These are phyloP conservation scores for Saguinus midas DNA, from an alignment of 2,113 vertebrate genomes.

Conservation along the genomic window DNA sequence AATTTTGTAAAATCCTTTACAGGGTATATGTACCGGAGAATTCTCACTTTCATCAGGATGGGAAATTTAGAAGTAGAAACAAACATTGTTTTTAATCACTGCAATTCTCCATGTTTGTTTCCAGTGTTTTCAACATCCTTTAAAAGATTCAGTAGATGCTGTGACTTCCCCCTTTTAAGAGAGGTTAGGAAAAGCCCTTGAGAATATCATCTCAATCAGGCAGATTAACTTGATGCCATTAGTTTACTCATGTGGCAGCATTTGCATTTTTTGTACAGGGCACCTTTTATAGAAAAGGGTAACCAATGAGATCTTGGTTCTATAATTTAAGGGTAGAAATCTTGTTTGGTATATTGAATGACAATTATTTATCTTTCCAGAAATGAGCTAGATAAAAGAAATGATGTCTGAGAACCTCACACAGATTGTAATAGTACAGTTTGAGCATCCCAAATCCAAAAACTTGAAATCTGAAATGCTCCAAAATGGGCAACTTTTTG, in stretches of 20 bases:
- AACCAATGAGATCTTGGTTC: neutral
- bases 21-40: neutral
- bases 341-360: neutral
- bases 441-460: neutral
- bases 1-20: neutral
- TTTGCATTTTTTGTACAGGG: slow-evolving; percentile 3
- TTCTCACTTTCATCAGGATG: neutral
- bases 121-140: neutral
- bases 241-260: neutral
- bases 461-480: neutral
- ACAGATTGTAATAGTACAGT: neutral
- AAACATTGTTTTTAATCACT: neutral
- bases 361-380: neutral
- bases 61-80: neutral
- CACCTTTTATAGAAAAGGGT: neutral
- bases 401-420: neutral
- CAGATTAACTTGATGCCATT: neutral
- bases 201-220: neutral
- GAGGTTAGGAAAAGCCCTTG: neutral
- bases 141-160: neutral
- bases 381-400: slow-evolving; percentile 12
- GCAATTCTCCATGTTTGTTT: neutral
- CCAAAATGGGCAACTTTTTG: neutral
- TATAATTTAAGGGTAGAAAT: neutral
- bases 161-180: neutral